A percentile compares a stretch with the other conserved stretches of the same genome.
These are phyloP conservation scores for Erannis defoliaria DNA, from an alignment of 2,888 invertebrate genomes.

Conservation along the genomic window DNA sequence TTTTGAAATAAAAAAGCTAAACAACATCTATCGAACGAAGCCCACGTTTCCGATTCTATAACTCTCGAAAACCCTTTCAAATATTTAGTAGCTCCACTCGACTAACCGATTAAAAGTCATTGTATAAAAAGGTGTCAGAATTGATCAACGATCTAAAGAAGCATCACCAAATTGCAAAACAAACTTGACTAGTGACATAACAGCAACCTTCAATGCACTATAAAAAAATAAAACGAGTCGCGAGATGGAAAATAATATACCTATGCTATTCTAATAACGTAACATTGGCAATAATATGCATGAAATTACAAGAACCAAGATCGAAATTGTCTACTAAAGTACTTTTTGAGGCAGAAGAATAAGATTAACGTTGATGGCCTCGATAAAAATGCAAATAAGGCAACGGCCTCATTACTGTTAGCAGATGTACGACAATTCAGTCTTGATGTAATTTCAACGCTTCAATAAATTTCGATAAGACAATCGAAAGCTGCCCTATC, in stretches of 20 bases:
- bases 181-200: constrained; percentile 50
- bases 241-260: constrained; percentile 42
- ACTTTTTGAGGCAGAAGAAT: constrained; percentile 24
- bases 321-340: constrained; percentile 37
- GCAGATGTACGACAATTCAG: constrained; percentile 46
- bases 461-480: constrained; percentile 37
- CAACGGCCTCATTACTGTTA: constrained; percentile 45
- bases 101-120: constrained; percentile 10
- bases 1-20: background rate
- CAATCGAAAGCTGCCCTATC: constrained; percentile 34
- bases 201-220: constrained; percentile 46
- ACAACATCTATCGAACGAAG: constrained; percentile 20
- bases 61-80: constrained; percentile 9
- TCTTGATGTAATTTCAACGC: constrained; percentile 45
- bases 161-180: constrained; percentile 45
- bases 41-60: constrained; percentile 75
- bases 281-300: constrained; percentile 24
- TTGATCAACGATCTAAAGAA: constrained; percentile 38
- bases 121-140: constrained; percentile 21
- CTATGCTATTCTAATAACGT: constrained; percentile 42
- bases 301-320: constrained; percentile 34
- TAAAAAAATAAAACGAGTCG: constrained; percentile 44
- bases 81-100: background rate
- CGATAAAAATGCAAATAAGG: constrained; percentile 58
- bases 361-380: constrained; percentile 46